Evolutionary conservation across 1,140 invertebrate species (phyloP).

Genomic region (Neodiprion virginianus): DNA sequence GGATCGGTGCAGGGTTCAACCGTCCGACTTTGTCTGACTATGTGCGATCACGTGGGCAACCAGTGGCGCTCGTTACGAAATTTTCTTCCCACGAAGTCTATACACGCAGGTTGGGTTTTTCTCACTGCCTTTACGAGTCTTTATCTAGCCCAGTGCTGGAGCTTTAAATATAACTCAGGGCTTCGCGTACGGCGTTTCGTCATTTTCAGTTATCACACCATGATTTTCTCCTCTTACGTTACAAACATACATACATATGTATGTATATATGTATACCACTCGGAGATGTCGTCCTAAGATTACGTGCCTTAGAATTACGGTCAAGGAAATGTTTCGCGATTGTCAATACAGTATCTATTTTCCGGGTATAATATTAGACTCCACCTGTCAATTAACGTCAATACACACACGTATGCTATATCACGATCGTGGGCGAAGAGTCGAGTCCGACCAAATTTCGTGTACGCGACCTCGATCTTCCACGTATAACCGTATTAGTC

Average conservation of each 20-base stretch:
- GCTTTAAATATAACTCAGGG: conserved; percentile 4
- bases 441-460: no score
- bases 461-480: no score
- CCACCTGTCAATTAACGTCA: background rate
- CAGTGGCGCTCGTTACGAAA: background rate
- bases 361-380: background rate
- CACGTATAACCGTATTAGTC: no score
- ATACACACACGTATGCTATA: background rate
- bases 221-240: no score
- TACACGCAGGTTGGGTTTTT: background rate
- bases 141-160: conserved; percentile 1
- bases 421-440: no score
- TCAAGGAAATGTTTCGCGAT: background rate
- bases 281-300: background rate
- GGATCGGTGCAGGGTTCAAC: no score
- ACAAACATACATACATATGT: no score
- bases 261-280: background rate
- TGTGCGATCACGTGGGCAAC: background rate
- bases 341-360: background rate
- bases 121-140: background rate
- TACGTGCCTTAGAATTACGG: background rate
- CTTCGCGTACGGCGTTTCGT: background rate
- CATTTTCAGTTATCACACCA: background rate
- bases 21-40: background rate
- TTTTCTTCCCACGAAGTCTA: background rate